Evolutionary conservation across 1,140 invertebrate species (phyloP), one percentile per base, ranked within the genome.

Genomic region (Nixonia krombeini): DNA sequence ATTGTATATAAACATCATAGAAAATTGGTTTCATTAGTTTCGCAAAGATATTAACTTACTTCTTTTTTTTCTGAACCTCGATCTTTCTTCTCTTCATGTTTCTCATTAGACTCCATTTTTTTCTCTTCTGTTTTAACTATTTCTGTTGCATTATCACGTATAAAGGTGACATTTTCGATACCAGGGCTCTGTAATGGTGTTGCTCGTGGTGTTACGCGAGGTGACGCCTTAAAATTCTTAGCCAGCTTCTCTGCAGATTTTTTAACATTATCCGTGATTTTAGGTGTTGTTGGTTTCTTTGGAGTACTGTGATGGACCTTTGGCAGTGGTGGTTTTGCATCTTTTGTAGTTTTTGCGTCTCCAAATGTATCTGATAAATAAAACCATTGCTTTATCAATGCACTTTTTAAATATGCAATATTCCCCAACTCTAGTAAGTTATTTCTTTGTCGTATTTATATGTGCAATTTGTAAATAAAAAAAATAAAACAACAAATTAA

Each of bases 161-260:
- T 75, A 5, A 83, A 56, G 0, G 81, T 73, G 6, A 78, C 77
- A 29, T 81, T 76, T 64, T 89, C 88, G 16, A 80, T 76, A 2
- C 83, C 83, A 0, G 88, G 88, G 61, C 87, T 88, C 49, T 88
- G 87, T 33, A 88, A 59, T 1, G 88, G 88, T 23, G 87, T 89
- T 13, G 85, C 84, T 57, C 83, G 86, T 4, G 87, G 87, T 9
- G 87, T 88, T 35, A 79, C 74, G 21, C 85, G 80, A 1, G 85
- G 84, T 2, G 85, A 86, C 4, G 83, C 80, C 70, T 80, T 85
- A n/a, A 81, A 72, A 42, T 79, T 84, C 55, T 81, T 86, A 4
- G 78, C 69, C 57, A 79, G 62, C 47, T 83, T 85, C 35, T 85
- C 83, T 26, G 73, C 69, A 6, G 81, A 73, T 64, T 84, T 86